Conservation (phyloP, 1,140 invertebrate genomes). For the Temnothorax curvispinosus region DNA sequence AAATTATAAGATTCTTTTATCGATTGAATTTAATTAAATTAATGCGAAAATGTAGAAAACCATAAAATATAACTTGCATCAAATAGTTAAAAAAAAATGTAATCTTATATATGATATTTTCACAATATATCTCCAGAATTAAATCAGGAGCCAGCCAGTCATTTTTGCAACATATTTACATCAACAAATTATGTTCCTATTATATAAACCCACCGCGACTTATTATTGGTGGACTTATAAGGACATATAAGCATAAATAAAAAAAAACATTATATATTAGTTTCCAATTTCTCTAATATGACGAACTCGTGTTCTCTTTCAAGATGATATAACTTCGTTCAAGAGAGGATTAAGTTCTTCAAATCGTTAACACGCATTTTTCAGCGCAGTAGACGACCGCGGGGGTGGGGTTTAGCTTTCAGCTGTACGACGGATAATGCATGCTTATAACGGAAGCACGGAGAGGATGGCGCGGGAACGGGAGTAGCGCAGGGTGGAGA, state of each 20-base stretch:
- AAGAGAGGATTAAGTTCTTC: neutral
- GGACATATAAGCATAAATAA: neutral
- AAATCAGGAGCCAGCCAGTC: neutral
- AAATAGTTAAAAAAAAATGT: neutral
- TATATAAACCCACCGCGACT: neutral
- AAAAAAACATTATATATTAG: neutral
- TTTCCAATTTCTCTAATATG: conserved; percentile 2
- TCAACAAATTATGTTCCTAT: neutral
- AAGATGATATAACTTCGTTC: neutral
- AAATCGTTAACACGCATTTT: conserved; percentile 56
- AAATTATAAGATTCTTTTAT: neutral
- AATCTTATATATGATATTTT: neutral
- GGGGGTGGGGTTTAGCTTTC: conserved; percentile 44
- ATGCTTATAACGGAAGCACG: conserved; percentile 54
- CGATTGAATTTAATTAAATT: neutral
- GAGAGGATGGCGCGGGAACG: conserved; percentile 21
- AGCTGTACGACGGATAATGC: conserved; percentile 49
- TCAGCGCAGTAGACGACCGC: conserved; percentile 3
- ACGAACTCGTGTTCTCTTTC: neutral
- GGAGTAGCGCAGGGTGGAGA: conserved; percentile 58
- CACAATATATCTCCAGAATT: neutral
- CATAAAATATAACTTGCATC: neutral
- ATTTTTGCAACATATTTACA: neutral
- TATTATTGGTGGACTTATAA: neutral
- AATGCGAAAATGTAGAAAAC: neutral